Evolutionary conservation across 2,113 vertebrate species (phyloP).

Genomic region (Marmota flaviventris): DNA sequence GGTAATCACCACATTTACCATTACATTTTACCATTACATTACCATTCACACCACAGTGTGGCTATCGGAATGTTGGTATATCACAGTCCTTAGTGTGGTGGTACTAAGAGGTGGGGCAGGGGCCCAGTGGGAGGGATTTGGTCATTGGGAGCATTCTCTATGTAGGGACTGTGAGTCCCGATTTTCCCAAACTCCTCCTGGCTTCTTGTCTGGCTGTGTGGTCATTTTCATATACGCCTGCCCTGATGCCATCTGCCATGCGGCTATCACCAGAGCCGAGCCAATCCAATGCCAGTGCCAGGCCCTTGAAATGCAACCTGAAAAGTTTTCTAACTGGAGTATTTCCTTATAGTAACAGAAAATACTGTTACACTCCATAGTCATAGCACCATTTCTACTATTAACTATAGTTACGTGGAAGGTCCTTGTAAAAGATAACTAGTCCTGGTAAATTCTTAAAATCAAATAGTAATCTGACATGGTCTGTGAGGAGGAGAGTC

Average conservation of each 20-base stretch:
- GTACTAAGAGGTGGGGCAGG: neutral
- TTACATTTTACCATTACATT: too few species aligned
- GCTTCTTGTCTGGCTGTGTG: neutral
- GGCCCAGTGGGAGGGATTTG: too few species aligned
- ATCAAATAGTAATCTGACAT: slow-evolving; percentile 28
- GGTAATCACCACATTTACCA: too few species aligned
- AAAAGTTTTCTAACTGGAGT: neutral
- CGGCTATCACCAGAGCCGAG: neutral
- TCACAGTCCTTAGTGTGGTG: neutral
- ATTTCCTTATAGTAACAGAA: neutral
- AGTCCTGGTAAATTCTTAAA: neutral
- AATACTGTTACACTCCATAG: neutral
- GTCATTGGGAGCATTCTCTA: neutral
- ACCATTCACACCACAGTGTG: too few species aligned
- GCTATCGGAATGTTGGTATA: neutral
- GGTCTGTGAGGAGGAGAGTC: neutral
- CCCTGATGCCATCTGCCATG: neutral
- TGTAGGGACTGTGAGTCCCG: neutral
- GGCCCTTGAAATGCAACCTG: neutral
- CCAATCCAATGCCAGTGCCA: neutral
- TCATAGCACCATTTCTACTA: neutral
- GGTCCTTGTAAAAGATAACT: slow-evolving; percentile 53
- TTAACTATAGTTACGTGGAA: neutral
- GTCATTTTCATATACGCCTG: neutral
- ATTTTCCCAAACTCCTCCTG: too few species aligned